These are phyloP conservation scores for Parazoanthus darwini DNA, from an alignment of 92 coral and sea anemone species.

Conservation along the genomic window DNA sequence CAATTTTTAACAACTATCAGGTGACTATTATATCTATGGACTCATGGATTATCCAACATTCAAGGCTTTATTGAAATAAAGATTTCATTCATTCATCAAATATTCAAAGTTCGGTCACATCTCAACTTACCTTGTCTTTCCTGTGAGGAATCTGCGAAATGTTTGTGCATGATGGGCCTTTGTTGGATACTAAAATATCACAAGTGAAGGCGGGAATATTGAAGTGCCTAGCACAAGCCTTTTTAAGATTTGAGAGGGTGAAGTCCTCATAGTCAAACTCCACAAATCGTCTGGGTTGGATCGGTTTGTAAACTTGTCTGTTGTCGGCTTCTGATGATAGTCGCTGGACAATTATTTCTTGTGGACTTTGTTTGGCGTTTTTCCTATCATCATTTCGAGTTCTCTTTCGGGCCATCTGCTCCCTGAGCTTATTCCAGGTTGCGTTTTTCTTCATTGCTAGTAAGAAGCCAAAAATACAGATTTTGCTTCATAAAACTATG, in stretches of 20 bases:
- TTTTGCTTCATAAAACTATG: neutral
- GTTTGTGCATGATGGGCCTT: neutral
- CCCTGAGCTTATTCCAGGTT: neutral
- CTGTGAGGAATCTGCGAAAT: constrained; percentile 2
- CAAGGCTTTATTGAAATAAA: neutral
- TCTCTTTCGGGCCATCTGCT: neutral
- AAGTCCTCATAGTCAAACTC: constrained; percentile 1
- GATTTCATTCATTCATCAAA: neutral
- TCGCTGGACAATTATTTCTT: neutral
- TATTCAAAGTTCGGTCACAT: neutral
- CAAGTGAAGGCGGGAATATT: neutral
- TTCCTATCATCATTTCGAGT: constrained; percentile 6
- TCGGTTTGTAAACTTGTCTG: neutral
- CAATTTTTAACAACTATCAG: too few species aligned
- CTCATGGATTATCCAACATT: too few species aligned
- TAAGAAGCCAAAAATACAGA: neutral
- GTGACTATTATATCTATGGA: too few species aligned
- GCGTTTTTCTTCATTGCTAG: neutral
- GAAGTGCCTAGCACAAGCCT: neutral
- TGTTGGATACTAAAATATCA: neutral
- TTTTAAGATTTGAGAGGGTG: neutral
- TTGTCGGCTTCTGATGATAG: neutral
- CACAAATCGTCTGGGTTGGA: neutral
- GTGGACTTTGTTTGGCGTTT: neutral
- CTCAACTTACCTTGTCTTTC: neutral